A percentile compares a stretch with the other conserved stretches of the same genome.
These are phyloP conservation scores for Anomalospiza imberbis DNA, from an alignment of 2,797 vertebrate species.

Conservation along the genomic window DNA sequence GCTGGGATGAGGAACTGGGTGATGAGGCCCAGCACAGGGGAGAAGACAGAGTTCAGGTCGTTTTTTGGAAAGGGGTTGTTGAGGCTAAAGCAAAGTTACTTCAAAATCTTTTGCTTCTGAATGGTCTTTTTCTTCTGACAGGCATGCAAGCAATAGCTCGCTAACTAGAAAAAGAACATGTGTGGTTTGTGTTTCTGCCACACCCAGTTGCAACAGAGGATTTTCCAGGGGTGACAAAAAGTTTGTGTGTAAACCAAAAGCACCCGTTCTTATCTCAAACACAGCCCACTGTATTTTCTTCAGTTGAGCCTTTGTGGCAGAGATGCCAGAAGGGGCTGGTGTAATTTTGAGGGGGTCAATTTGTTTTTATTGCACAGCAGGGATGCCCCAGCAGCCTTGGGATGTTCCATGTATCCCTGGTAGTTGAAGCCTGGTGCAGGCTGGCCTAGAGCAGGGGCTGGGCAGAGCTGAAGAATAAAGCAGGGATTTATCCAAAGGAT, in stretches of 20 bases:
- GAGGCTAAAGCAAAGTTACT: not conserved
- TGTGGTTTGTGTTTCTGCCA: not conserved
- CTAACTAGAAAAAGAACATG: not conserved
- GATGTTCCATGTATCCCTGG: not conserved
- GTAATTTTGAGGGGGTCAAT: not conserved
- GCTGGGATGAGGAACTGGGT: not conserved
- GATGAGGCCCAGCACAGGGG: not conserved
- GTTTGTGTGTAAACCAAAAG: not conserved
- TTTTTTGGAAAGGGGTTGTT: not conserved
- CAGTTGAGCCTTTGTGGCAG: not conserved
- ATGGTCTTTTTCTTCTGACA: not conserved
- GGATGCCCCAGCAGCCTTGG: not conserved
- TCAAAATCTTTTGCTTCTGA: not conserved
- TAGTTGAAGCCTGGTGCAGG: not conserved
- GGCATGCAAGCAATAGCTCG: not conserved
- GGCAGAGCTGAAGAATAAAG: not conserved
- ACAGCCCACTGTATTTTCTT: not conserved
- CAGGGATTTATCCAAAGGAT: too few species aligned
- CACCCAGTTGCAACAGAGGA: not conserved
- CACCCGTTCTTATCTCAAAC: not conserved
- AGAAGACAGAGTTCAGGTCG: not conserved
- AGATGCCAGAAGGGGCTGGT: too few species aligned
- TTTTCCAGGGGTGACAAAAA: rapidly evolving
- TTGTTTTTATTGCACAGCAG: not conserved
- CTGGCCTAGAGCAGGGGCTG: not conserved